Evolutionary conservation across 2,888 invertebrate species (phyloP).

Genomic region (Matsumyia berberina): DNA sequence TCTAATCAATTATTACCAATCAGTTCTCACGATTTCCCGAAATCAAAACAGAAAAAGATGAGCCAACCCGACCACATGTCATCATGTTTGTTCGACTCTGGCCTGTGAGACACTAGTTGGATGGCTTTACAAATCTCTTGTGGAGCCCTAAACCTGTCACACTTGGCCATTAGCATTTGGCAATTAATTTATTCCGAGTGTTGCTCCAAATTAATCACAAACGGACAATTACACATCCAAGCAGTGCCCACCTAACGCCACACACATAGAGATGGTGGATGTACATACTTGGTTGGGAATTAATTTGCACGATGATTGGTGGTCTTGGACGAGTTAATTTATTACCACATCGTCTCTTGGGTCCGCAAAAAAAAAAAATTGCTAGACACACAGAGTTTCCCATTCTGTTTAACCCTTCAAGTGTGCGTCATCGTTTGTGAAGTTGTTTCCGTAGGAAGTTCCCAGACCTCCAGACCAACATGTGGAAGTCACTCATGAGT

Average conservation of each 20-base stretch:
- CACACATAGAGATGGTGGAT: neutral
- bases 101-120: neutral
- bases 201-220: conserved; percentile 47
- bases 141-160: conserved; percentile 25
- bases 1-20: conserved; percentile 62
- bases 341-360: conserved; percentile 22
- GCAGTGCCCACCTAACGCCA: neutral
- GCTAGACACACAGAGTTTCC: conserved; percentile 24
- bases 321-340: conserved; percentile 59
- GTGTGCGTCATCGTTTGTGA: conserved; percentile 57
- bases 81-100: neutral
- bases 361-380: conserved; percentile 20
- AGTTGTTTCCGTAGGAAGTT: conserved; percentile 73
- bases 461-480: conserved; percentile 52
- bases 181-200: conserved; percentile 21
- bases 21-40: conserved; percentile 62
- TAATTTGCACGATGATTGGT: conserved; percentile 42
- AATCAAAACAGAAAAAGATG: conserved; percentile 13
- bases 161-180: conserved; percentile 22
- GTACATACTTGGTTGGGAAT: conserved; percentile 11
- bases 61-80: conserved; percentile 13
- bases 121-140: neutral
- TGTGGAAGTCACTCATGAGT: conserved; percentile 67
- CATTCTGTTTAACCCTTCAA: conserved; percentile 47
- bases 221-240: conserved; percentile 33